A percentile compares a stretch with the other conserved stretches of the same genome.
Evolutionary conservation across 1,140 invertebrate species (phyloP).

Genomic region (Dendrolimus kikuchii): DNA sequence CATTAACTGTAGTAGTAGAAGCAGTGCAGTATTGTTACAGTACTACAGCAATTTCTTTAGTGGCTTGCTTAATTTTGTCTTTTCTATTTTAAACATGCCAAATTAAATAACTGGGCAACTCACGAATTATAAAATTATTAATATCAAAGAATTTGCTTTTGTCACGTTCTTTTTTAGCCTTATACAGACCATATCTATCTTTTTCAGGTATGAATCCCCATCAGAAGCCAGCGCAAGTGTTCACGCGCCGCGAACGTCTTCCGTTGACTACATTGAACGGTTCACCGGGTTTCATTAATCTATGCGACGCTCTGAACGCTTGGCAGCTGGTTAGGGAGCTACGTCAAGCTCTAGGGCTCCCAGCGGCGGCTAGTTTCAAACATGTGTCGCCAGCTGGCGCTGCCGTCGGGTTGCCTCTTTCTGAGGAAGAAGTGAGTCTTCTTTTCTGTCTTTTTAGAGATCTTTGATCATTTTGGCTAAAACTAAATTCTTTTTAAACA

Average conservation of each 20-base stretch:
- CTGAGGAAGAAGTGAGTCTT: slow-evolving; percentile 72
- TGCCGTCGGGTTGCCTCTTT: slow-evolving; percentile 88
- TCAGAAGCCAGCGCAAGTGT: slow-evolving; percentile 96
- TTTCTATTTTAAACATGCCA: too few species aligned
- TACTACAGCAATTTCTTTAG: too few species aligned
- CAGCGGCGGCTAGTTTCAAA: slow-evolving; percentile 98
- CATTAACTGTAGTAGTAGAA: too few species aligned
- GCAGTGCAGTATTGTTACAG: too few species aligned
- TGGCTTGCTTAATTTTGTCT: too few species aligned
- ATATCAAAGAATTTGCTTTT: background rate
- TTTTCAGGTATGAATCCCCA: slow-evolving; percentile 92
- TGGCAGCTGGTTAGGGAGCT: slow-evolving; percentile 97
- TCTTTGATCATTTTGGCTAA: too few species aligned
- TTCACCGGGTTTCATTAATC: slow-evolving; percentile 96
- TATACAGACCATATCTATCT: too few species aligned
- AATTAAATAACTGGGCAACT: too few species aligned
- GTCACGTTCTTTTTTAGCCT: background rate
- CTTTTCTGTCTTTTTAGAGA: background rate
- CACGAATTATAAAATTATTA: too few species aligned
- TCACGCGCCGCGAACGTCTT: slow-evolving; percentile 84
- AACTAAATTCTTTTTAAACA: too few species aligned
- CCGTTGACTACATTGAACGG: slow-evolving; percentile 95
- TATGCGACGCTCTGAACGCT: slow-evolving; percentile 97
- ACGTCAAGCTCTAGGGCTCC: slow-evolving; percentile 82
- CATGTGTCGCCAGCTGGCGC: slow-evolving; percentile 98